Conservation (phyloP, 2,797 vertebrate species). For the Knipowitschia caucasica region DNA sequence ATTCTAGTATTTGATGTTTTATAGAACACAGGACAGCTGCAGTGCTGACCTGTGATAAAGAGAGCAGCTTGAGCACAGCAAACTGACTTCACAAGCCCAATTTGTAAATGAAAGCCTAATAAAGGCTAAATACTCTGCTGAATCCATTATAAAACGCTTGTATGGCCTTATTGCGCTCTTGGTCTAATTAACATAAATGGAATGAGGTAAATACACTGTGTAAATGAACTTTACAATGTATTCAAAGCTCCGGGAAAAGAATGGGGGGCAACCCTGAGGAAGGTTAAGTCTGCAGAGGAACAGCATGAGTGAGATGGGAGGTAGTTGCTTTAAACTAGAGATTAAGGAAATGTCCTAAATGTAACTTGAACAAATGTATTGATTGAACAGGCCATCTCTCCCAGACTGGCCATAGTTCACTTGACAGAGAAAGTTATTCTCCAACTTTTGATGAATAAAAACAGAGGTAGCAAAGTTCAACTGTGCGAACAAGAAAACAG, state of each 20-base stretch:
- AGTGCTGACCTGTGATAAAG: constrained; percentile 38
- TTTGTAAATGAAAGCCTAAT: constrained; percentile 33
- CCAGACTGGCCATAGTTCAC: constrained; percentile 20
- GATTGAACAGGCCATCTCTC: constrained; percentile 37
- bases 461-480: neutral
- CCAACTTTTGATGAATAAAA: constrained; percentile 33
- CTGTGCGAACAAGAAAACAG: neutral
- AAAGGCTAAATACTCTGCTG: constrained; percentile 25
- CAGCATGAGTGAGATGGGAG: constrained; percentile 1
- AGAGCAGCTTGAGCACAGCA: constrained; percentile 27
- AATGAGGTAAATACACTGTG: constrained; percentile 12
- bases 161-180: constrained; percentile 4
- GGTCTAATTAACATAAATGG: constrained; percentile 12
- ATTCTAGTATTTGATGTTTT: constrained; percentile 21
- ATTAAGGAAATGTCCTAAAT: constrained; percentile 41
- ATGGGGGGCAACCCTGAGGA: neutral
- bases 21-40: constrained; percentile 42
- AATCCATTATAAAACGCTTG: constrained; percentile 27
- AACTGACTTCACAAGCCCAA: constrained; percentile 18
- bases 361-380: constrained; percentile 45
- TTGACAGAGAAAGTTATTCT: constrained; percentile 54
- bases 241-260: constrained; percentile 3
- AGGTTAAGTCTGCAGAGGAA: constrained; percentile 2
- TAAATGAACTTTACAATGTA: constrained; percentile 3
- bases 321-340: constrained; percentile 11